Conservation (phyloP, 2,113 vertebrate species). For the Rhadina sibilatrix region DNA sequence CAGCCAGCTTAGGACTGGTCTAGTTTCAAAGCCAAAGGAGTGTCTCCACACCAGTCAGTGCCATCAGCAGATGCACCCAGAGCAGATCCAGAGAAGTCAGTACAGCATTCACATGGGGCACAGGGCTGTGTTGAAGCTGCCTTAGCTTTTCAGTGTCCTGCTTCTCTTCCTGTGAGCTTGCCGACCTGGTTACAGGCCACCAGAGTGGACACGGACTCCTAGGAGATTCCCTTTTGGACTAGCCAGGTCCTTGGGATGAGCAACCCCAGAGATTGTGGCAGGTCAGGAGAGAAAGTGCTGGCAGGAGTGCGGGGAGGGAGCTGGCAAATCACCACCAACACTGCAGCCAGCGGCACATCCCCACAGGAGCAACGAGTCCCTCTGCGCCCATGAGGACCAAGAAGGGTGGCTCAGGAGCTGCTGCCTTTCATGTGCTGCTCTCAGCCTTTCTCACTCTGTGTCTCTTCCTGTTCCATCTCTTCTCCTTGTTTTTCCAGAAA, state of each 20-base stretch:
- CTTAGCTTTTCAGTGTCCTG: background rate
- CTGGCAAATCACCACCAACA: background rate
- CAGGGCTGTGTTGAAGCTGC: background rate
- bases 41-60: background rate
- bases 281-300: background rate
- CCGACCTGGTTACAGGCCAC: background rate
- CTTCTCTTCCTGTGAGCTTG: background rate
- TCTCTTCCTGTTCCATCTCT: constrained; percentile 88
- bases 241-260: background rate
- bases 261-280: background rate
- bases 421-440: constrained; percentile 66
- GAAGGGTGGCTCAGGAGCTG: constrained; percentile 64
- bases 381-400: background rate
- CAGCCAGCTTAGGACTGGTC: background rate
- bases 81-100: background rate
- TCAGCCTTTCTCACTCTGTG: constrained; percentile 79
- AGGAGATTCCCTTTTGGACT: background rate
- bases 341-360: background rate
- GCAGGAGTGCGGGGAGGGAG: background rate
- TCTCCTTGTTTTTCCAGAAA: constrained; percentile 94
- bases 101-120: background rate
- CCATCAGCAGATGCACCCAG: background rate
- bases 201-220: background rate
- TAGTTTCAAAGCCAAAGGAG: background rate
- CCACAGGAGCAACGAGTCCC: background rate